Base-by-base conservation (phyloP, 2,797 vertebrate species). In the Sebastes iracundus region DNA sequence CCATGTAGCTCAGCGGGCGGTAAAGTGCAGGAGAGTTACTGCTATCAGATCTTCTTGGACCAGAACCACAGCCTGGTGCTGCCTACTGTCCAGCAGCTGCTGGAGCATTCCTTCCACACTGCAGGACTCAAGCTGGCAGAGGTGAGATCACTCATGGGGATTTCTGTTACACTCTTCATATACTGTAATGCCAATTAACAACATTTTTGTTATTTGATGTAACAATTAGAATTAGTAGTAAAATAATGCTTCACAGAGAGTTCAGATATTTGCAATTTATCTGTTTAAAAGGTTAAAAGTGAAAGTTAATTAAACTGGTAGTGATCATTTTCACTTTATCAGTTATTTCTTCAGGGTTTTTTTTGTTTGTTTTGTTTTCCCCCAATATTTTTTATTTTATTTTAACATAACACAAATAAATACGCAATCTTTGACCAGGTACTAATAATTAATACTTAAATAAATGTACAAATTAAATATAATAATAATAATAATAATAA, bases 41-140 rank as follows among this genome's bases (percentile, higher is more conserved):
- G 91, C 82, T 96, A 96, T 30, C 96, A 96, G 90, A 96, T 96
- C 72, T 96, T 96, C 84, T 84, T 96, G 90, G 96, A 96, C 59
- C 94, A 95, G 82, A 95, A 95, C 82, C 93, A 96, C 90, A 91
- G 86, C 35, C 92, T 96, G 84, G 88, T 96, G 46, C 90, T 96
- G 72, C 96, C 96, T 0, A 95, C 94, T 0, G 94, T 96, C 25
- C 96, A 95, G 83, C 95, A 96, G 92, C 91, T 96, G 4, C 90
- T 96, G 78, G 95, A 96, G 49, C 94, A 96, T 82, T 96, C 96
- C 22, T 95, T 96, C 82, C 86, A 94, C 89, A 93, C 81, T 16
- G 83, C 85, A 33, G 82, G 75, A 67, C 93, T 96, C 61, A 95
- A 91, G 66, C 85, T 96, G 79, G 93, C 93, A 14, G 93, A 96